Base-by-base conservation (phyloP, 92 coral and sea anemone species). In the Parazoanthus atlanticus region DNA sequence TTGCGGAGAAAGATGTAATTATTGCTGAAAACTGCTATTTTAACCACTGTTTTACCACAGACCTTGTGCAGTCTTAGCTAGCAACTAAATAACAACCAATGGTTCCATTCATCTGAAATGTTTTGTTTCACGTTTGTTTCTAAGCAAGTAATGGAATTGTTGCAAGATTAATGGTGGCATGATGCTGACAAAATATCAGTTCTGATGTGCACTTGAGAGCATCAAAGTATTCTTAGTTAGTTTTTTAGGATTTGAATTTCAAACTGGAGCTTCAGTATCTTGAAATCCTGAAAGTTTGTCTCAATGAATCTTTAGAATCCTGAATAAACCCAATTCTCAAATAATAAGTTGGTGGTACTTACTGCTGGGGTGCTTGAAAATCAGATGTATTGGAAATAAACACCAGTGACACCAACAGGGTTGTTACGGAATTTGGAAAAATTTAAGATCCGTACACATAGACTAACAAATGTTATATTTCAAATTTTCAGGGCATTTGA, bases 401-500 rank as follows among this genome's bases (percentile, higher is more conserved):
- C 32, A 70, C 12, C 16, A 30, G 41, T 8, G 15, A 41, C 4
- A 36, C 38, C 4, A 36, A 36, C n/a, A n/a, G n/a, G n/a, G n/a
- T n/a, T n/a, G n/a, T n/a, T n/a, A n/a, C 38, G 38, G 38, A 36
- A 36, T 36, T 36, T 36, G 38, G 38, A 36, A 36, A 2, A 36
- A 36, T 36, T 36, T 36, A 36, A 36, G 38, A 5, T n/a, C 38
- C 38, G 38, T 36, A 36, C n/a, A 5, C 38, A 10, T 34, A 9
- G 15, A 46, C 25, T 19, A 12, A 54, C 23, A 26, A 26, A 80
- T 80, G 10, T 21, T 64, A 0, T 36, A 6, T 82, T 69, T n/a
- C 34, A 61, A 56, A 13, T 52, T 61, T 58, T 21, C 72, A 83
- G 86, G 86, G 86, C 86, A 36, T 83, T 83, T 83, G 36, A 70